Evolutionary conservation across 2,888 invertebrate species (phyloP).

Genomic region (Trissonchulus latispiculum): DNA sequence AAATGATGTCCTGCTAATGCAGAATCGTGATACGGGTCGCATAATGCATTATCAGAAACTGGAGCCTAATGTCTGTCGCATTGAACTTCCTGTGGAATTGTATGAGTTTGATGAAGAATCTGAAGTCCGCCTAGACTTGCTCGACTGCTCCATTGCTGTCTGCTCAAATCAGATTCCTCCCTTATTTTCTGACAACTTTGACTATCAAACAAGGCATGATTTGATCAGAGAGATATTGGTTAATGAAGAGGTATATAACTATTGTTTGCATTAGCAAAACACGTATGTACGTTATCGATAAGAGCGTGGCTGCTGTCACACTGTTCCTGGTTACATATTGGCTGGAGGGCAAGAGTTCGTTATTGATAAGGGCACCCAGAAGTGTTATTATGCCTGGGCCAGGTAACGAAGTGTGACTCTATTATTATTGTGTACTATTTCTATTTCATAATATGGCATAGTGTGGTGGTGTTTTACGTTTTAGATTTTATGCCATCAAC

Average conservation of each 20-base stretch:
- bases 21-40: conserved; percentile 59
- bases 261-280: not conserved
- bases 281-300: too few species aligned
- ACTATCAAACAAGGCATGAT: conserved; percentile 83
- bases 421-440: too few species aligned
- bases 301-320: not conserved
- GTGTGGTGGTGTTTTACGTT: not conserved
- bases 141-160: conserved; percentile 74
- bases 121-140: conserved; percentile 63
- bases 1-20: conserved; percentile 63
- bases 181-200: conserved; percentile 90
- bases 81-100: conserved; percentile 56
- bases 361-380: too few species aligned
- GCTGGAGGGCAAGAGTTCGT: not conserved
- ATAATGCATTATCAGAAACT: conserved; percentile 59
- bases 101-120: conserved; percentile 60
- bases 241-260: conserved; percentile 69
- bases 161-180: conserved; percentile 79
- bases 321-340: not conserved
- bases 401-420: too few species aligned
- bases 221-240: conserved; percentile 80
- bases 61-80: conserved; percentile 49
- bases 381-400: too few species aligned
- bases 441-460: not conserved
- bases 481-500: conserved; percentile 34